A percentile compares a stretch with the other conserved stretches of the same genome.
phyloP scores from a whole-genome alignment of 2,797 vertebrate species.

The Heterohyrax brucei region DNA sequence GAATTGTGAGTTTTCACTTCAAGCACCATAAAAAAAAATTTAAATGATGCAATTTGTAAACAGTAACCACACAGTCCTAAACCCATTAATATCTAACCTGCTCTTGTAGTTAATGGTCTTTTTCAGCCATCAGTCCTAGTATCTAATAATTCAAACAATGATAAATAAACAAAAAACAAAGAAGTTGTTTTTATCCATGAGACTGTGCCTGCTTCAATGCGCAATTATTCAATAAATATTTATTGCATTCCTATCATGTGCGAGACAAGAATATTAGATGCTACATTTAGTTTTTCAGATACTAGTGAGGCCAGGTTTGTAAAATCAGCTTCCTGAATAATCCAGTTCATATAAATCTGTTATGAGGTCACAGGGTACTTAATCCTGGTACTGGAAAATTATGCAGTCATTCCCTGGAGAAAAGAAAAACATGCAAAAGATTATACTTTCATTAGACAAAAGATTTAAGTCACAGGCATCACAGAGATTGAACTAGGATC shows the following conservation, averaged over 20 bases:
- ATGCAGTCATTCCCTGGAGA: conserved; percentile 13
- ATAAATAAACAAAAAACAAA: conserved; percentile 20
- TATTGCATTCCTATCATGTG: not conserved
- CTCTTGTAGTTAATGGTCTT: not conserved
- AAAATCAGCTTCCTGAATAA: not conserved
- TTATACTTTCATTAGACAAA: conserved; percentile 8
- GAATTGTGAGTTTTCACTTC: too few species aligned
- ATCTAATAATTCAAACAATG: conserved; percentile 15
- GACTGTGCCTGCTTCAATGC: not conserved
- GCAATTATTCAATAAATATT: not conserved
- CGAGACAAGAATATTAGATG: not conserved
- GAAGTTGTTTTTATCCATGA: not conserved
- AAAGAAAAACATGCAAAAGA: conserved; percentile 45
- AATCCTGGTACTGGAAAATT: conserved; percentile 21
- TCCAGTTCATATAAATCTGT: conserved; percentile 3
- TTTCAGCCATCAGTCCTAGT: not conserved
- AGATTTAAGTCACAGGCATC: not conserved
- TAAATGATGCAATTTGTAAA: too few species aligned
- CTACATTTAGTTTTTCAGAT: conserved; percentile 9
- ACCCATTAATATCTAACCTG: not conserved
- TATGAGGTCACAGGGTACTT: conserved; percentile 25
- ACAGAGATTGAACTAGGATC: not conserved
- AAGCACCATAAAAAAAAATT: too few species aligned
- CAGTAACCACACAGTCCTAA: not conserved
- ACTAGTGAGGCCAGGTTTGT: not conserved